A percentile compares a stretch with the other conserved stretches of the same genome.
Conservation (phyloP, 2,797 vertebrate genomes). For the Platyrinchus mystaceus region DNA sequence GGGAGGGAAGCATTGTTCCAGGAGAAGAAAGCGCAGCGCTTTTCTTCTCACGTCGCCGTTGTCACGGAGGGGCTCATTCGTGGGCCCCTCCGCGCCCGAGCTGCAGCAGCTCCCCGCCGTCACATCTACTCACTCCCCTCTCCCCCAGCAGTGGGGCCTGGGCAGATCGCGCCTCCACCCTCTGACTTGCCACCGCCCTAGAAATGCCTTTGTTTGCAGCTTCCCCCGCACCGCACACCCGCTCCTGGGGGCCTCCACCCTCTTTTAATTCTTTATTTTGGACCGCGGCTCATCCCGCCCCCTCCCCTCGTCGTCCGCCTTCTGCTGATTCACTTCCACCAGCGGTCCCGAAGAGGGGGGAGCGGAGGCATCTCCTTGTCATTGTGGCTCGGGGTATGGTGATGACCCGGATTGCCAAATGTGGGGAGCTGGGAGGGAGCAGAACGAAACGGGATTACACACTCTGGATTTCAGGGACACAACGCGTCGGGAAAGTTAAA, state of each 20-base stretch:
- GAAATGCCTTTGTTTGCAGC: slow-evolving; percentile 77
- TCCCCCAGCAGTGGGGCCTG: neutral
- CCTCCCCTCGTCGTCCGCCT: neutral
- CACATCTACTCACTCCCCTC: neutral
- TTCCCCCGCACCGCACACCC: neutral
- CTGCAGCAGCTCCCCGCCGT: neutral
- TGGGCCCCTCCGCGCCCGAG: neutral
- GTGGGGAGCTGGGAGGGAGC: neutral
- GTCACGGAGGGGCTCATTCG: neutral
- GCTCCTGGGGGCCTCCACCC: neutral
- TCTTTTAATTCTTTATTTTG: neutral
- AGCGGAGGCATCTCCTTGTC: neutral
- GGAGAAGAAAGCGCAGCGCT: neutral
- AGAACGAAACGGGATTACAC: neutral
- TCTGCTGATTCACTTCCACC: neutral
- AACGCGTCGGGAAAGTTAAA: neutral
- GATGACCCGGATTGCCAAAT: neutral
- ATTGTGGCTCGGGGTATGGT: neutral
- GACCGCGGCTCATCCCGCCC: neutral
- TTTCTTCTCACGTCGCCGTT: neutral
- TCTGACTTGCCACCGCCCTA: neutral
- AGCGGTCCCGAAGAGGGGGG: neutral
- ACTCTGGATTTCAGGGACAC: neutral
- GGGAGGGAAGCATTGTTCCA: neutral
- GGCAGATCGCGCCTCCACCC: slow-evolving; percentile 76